phyloP scores from a whole-genome alignment of 2,797 vertebrate genomes.

The Xiphophorus birchmanni region DNA sequence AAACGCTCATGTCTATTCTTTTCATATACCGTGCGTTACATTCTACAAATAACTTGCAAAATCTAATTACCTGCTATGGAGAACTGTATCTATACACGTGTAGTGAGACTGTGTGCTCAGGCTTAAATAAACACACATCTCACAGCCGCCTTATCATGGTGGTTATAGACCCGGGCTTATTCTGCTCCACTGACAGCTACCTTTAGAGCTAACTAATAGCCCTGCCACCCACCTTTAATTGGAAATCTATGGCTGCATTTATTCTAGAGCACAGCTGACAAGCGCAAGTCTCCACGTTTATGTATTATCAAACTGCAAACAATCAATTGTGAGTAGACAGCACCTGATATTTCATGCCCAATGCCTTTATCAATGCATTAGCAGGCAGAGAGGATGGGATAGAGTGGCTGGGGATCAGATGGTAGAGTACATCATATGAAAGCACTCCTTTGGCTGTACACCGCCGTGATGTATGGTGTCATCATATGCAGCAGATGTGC shows the following conservation, averaged over 20 bases:
- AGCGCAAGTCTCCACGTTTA: slow-evolving; percentile 70
- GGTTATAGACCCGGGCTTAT: slow-evolving; percentile 63
- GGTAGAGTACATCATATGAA: slow-evolving; percentile 24
- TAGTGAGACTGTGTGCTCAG: slow-evolving; percentile 35
- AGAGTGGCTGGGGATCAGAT: slow-evolving; percentile 24
- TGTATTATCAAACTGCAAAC: slow-evolving; percentile 73
- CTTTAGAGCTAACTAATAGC: slow-evolving; percentile 79
- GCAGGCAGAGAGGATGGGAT: slow-evolving; percentile 23
- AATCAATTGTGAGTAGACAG: slow-evolving; percentile 71
- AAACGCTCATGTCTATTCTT: not conserved
- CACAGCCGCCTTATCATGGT: slow-evolving; percentile 62
- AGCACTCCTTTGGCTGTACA: not conserved
- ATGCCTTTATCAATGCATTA: slow-evolving; percentile 70
- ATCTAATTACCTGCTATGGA: slow-evolving; percentile 4
- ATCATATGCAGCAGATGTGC: slow-evolving; percentile 2
- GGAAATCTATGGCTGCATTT: slow-evolving; percentile 82
- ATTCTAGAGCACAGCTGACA: slow-evolving; percentile 77
- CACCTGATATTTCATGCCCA: slow-evolving; percentile 68
- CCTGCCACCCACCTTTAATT: slow-evolving; percentile 79
- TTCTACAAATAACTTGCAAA: slow-evolving; percentile 3
- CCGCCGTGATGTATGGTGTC: not conserved
- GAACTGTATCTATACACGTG: slow-evolving; percentile 13
- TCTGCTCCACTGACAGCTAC: slow-evolving; percentile 74
- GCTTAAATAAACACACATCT: slow-evolving; percentile 67
- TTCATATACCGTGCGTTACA: slow-evolving; percentile 5